These are phyloP conservation scores for Dreissena polymorpha DNA, from an alignment of 1,140 invertebrate species.

Conservation along the genomic window DNA sequence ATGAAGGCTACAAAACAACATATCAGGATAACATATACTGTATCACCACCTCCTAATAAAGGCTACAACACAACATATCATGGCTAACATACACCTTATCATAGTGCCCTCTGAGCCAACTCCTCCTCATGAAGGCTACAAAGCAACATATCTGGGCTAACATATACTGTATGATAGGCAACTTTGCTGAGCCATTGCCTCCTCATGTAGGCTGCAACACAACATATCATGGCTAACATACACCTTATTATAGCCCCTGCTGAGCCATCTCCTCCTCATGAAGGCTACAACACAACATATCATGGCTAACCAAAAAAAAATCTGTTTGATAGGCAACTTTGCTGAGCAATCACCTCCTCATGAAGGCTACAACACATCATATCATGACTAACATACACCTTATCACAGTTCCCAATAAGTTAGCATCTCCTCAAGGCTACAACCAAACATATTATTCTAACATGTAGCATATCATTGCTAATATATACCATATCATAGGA, in stretches of 20 bases:
- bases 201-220: slow-evolving; percentile 77
- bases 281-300: slow-evolving; percentile 65
- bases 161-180: neutral
- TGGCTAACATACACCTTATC: neutral
- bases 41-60: slow-evolving; percentile 79
- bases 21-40: neutral
- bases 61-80: slow-evolving; percentile 59
- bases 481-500: too few species aligned
- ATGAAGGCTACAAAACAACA: slow-evolving; percentile 73
- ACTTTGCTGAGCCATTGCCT: slow-evolving; percentile 74
- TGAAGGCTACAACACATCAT: slow-evolving; percentile 72
- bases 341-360: slow-evolving; percentile 79
- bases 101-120: slow-evolving; percentile 79
- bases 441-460: too few species aligned
- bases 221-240: neutral
- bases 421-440: slow-evolving; percentile 79
- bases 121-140: slow-evolving; percentile 79
- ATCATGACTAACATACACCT: neutral
- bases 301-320: neutral
- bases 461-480: too few species aligned
- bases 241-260: slow-evolving; percentile 69
- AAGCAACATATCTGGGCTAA: neutral
- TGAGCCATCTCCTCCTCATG: slow-evolving; percentile 80
- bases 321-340: neutral
- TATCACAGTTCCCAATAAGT: slow-evolving; percentile 77